Conservation (phyloP, 2,113 vertebrate species). For the Gopherus evgoodei region DNA sequence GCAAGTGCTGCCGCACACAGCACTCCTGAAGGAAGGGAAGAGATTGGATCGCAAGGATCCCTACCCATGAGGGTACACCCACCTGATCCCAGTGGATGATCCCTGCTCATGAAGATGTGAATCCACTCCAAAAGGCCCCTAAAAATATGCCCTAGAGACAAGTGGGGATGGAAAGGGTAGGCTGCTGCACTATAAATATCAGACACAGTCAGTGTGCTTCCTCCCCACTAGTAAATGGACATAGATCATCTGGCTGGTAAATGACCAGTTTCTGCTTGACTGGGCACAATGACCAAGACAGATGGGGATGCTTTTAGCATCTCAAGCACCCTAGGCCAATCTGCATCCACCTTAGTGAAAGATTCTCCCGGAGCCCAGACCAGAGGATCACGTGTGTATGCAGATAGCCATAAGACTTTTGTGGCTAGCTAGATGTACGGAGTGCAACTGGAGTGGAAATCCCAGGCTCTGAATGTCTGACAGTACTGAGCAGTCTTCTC, state of each 20-base stretch:
- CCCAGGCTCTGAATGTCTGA: not conserved
- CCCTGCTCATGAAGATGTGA: not conserved
- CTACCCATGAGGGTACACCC: accelerated
- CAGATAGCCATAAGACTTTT: not conserved
- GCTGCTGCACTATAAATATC: not conserved
- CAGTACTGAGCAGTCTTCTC: not conserved
- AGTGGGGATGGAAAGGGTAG: not conserved
- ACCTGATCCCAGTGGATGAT: not conserved
- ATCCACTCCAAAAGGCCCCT: not conserved
- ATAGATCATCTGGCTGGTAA: not conserved
- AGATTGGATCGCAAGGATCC: not conserved
- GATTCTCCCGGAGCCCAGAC: not conserved
- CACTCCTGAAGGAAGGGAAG: accelerated
- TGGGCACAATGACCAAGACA: not conserved
- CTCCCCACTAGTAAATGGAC: not conserved
- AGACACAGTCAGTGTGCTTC: not conserved
- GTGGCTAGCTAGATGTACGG: accelerated
- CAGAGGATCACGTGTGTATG: not conserved
- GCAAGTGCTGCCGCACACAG: accelerated
- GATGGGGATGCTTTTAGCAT: not conserved
- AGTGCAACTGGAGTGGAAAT: not conserved
- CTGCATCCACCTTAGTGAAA: not conserved
- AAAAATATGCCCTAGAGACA: accelerated
- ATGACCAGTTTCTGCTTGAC: accelerated
- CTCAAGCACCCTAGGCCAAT: not conserved